Conservation (phyloP, 2,113 vertebrate genomes). For the Otolemur garnettii region DNA sequence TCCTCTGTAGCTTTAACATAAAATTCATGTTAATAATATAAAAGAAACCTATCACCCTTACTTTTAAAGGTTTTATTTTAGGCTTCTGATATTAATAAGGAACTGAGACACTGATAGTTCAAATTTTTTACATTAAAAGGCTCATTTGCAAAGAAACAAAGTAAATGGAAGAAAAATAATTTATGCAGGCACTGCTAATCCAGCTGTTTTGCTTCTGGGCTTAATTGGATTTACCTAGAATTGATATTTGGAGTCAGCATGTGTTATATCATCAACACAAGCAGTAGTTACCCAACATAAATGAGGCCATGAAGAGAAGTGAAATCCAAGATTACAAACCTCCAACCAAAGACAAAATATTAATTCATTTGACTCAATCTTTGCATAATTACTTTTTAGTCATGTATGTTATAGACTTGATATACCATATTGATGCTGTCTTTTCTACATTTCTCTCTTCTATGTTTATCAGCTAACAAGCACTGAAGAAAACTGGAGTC, state of each 20-base stretch:
- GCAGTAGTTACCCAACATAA: slow-evolving; percentile 78
- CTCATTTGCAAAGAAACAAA: slow-evolving; percentile 87
- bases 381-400: slow-evolving; percentile 82
- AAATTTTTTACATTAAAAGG: slow-evolving; percentile 84
- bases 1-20: not conserved
- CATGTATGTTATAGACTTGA: slow-evolving; percentile 56
- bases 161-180: slow-evolving; percentile 87
- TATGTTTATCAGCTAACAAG: slow-evolving; percentile 58
- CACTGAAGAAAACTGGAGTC: slow-evolving; percentile 37
- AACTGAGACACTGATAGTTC: slow-evolving; percentile 72
- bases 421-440: slow-evolving; percentile 29
- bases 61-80: slow-evolving; percentile 75
- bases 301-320: slow-evolving; percentile 40
- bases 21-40: not conserved
- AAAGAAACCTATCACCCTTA: slow-evolving; percentile 18
- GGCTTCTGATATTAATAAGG: slow-evolving; percentile 83
- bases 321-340: not conserved
- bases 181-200: slow-evolving; percentile 86
- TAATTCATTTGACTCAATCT: slow-evolving; percentile 76
- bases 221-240: slow-evolving; percentile 88
- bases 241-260: slow-evolving; percentile 86
- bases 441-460: slow-evolving; percentile 51
- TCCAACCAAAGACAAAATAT: slow-evolving; percentile 70
- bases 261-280: slow-evolving; percentile 82
- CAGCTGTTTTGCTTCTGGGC: slow-evolving; percentile 87